These are phyloP conservation scores for Regulus satrapa DNA, from an alignment of 2,113 vertebrate species.

Conservation along the genomic window DNA sequence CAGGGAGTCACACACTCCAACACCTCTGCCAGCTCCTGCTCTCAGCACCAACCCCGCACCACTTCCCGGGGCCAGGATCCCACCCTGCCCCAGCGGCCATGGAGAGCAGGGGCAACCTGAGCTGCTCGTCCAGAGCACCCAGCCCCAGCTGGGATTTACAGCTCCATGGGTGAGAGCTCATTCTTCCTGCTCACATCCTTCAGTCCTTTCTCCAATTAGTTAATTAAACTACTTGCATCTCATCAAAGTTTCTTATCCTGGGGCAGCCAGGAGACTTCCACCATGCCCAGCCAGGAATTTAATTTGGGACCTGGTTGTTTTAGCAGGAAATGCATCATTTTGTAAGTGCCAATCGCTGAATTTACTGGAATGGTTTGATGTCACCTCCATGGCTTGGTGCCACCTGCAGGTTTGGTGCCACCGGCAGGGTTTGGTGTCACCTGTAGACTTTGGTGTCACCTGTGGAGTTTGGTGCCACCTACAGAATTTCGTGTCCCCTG, in stretches of 20 bases:
- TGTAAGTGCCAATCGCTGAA: not conserved
- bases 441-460: fast-evolving
- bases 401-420: not conserved
- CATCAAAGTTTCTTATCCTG: not conserved
- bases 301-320: not conserved
- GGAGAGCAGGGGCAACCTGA: not conserved
- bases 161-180: not conserved
- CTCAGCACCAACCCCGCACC: not conserved
- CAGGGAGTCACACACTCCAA: not conserved
- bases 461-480: not conserved
- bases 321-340: not conserved
- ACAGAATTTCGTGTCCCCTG: fast-evolving
- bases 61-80: not conserved
- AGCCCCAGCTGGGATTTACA: not conserved
- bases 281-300: not conserved
- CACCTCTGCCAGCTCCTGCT: not conserved
- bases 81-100: fast-evolving
- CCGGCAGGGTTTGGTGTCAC: too few species aligned
- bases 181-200: not conserved
- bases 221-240: not conserved
- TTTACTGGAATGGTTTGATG: not conserved
- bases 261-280: not conserved
- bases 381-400: not conserved
- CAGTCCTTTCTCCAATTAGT: not conserved
- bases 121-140: not conserved